Percentiles rank a stretch among this genome's conserved stretches.
These are phyloP conservation scores for Platysteira castanea DNA, from an alignment of 2,113 vertebrate genomes.

Conservation along the genomic window DNA sequence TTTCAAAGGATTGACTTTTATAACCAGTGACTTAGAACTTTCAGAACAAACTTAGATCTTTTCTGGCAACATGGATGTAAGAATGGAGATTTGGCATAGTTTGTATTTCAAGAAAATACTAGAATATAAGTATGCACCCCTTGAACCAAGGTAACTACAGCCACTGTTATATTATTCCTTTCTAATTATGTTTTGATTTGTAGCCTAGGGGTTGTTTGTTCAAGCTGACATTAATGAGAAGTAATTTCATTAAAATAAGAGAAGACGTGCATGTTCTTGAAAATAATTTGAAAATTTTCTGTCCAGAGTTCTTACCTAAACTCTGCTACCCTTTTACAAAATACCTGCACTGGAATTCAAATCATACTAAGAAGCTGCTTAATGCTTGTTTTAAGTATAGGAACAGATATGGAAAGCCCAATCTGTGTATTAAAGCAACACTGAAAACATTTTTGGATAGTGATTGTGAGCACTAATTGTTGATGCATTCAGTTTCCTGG, in stretches of 20 bases:
- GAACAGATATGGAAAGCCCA: background rate
- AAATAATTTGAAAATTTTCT: background rate
- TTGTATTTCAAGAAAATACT: background rate
- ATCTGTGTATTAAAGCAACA: background rate
- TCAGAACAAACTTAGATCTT: background rate
- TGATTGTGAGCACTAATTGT: background rate
- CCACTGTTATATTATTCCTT: background rate
- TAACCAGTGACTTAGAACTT: background rate
- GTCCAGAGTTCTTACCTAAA: background rate
- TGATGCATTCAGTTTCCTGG: background rate
- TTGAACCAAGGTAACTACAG: background rate
- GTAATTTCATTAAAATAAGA: background rate
- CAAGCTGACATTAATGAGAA: background rate
- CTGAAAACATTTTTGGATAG: background rate
- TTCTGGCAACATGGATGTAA: background rate
- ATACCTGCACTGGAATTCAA: background rate
- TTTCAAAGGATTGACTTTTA: background rate
- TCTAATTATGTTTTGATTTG: background rate
- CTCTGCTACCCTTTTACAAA: background rate
- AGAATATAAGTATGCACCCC: background rate
- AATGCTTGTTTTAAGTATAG: background rate
- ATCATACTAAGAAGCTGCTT: background rate
- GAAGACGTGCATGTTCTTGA: background rate
- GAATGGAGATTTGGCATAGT: background rate
- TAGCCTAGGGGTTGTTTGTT: background rate